Evolutionary conservation across 2,113 vertebrate species (phyloP).

Genomic region (Reinhardtius hippoglossoides): DNA sequence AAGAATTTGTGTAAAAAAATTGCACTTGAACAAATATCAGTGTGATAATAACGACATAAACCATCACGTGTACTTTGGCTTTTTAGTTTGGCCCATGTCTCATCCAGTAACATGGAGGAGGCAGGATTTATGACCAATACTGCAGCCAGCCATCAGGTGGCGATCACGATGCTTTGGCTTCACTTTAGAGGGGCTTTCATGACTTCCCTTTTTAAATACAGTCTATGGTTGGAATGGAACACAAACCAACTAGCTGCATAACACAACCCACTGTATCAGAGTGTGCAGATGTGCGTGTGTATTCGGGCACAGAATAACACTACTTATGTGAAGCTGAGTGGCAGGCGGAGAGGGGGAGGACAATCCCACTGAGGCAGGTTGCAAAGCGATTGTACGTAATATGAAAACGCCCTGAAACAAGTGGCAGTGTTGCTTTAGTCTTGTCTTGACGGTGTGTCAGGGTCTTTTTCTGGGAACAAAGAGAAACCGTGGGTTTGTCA

Average conservation of each 20-base stretch:
- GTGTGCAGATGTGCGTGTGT: neutral
- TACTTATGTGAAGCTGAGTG: neutral
- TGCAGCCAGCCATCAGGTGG: too few species aligned
- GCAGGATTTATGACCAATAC: too few species aligned
- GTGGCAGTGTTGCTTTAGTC: constrained; percentile 39
- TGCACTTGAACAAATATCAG: too few species aligned
- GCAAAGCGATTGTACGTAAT: neutral
- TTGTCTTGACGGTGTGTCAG: neutral
- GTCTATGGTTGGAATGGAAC: too few species aligned
- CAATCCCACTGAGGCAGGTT: neutral
- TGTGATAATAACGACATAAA: too few species aligned
- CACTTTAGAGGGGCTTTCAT: too few species aligned
- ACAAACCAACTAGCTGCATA: neutral
- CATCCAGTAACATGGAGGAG: too few species aligned
- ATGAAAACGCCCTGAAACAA: neutral
- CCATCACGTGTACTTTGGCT: too few species aligned
- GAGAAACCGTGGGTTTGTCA: neutral
- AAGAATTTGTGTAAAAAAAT: too few species aligned
- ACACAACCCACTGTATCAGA: neutral
- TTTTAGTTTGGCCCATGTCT: too few species aligned
- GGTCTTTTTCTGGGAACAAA: neutral
- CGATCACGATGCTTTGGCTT: too few species aligned
- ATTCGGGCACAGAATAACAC: neutral
- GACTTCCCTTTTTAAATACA: too few species aligned
- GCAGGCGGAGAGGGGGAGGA: neutral